Base-by-base conservation (phyloP, 2,888 invertebrate genomes). In the Synergus laeviventris region DNA sequence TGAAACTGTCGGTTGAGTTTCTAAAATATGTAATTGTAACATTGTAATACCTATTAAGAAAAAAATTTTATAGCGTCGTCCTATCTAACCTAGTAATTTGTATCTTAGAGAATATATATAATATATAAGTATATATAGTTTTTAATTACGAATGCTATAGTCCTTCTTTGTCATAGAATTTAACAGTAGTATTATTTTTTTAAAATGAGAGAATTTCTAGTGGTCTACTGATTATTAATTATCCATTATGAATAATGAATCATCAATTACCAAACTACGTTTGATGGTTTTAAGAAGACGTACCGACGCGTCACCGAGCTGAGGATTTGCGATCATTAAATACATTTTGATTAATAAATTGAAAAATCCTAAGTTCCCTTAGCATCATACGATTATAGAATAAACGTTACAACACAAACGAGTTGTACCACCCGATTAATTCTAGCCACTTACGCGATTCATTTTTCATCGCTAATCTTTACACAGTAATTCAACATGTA, bases 21-120 rank as follows among this genome's bases (percentile, higher is more conserved):
- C 77, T 62, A 56, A 66, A 70, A 70, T n/a, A 24, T 5, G 11
- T 70, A 12, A 85, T 84, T 84, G 78, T 86, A 87, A 87, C 85
- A 87, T 81, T 86, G 83, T 85, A 86, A 80, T 80, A 76, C 84
- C 85, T 88, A 87, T 78, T 82, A 86, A 83, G 87, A 87, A 87
- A 86, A 84, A 86, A 89, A 89, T 89, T 88, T 88, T 84, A 89
- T 90, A 89, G 88, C 86, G 84, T 81, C 82, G 74, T 86, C 89
- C 90, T 90, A 89, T 86, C 89, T 89, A 89, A 84, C 79, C 89
- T 89, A 89, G 79, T 86, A 81, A 83, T 84, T 84, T 87, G 84
- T 84, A 85, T 79, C 77, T 85, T 86, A 87, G 82, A 84, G 81
- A 82, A 83, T 84, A 83, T 82, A 81, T 82, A 78, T 81, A 78